Evolutionary conservation across 2,888 invertebrate genomes (phyloP).

Genomic region (Vannuccia rotundouncinata): DNA sequence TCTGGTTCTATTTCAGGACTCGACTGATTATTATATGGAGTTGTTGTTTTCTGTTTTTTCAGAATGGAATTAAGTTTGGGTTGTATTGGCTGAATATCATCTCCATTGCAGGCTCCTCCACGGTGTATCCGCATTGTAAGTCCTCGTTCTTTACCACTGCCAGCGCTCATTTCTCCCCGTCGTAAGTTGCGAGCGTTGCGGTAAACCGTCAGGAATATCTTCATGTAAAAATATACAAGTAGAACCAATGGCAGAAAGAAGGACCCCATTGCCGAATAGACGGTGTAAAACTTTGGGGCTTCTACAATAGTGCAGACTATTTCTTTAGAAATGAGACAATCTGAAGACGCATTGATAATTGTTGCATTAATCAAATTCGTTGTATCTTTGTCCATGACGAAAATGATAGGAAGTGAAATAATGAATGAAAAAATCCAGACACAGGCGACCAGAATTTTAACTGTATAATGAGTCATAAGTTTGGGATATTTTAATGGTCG

Average conservation of each 20-base stretch:
- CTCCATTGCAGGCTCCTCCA: neutral
- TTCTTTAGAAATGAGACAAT: neutral
- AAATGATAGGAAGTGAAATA: conserved; percentile 32
- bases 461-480: conserved; percentile 62
- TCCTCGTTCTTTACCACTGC: conserved; percentile 1
- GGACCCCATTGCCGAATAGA: conserved; percentile 36
- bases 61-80: neutral
- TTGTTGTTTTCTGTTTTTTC: neutral
- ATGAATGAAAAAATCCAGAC: conserved; percentile 33
- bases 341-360: neutral
- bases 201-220: conserved; percentile 25
- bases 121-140: conserved; percentile 27
- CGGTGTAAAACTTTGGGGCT: neutral
- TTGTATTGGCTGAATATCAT: neutral
- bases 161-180: conserved; percentile 6
- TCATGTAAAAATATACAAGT: conserved; percentile 27
- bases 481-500: conserved; percentile 89
- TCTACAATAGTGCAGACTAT: conserved; percentile 10
- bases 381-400: neutral
- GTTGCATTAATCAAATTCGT: neutral
- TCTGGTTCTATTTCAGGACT: neutral
- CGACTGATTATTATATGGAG: too few species aligned
- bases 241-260: conserved; percentile 33
- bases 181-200: conserved; percentile 22
- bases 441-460: conserved; percentile 26